phyloP scores from a whole-genome alignment of 2,797 vertebrate genomes.

The Cuculus canorus region DNA sequence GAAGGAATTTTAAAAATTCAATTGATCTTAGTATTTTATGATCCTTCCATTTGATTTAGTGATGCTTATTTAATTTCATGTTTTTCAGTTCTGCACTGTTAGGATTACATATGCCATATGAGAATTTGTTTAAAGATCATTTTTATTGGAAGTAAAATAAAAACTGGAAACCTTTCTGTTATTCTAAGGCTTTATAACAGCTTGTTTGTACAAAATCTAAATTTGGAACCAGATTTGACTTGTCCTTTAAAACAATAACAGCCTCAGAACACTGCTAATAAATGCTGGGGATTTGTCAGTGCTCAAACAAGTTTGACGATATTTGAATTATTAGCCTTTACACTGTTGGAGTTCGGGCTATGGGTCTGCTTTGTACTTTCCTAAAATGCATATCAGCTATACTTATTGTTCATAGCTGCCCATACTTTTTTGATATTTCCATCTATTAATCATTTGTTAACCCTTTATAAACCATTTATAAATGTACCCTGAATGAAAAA shows the following conservation, averaged over 20 bases:
- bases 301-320: neutral
- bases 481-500: constrained; percentile 27
- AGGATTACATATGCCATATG: neutral
- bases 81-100: neutral
- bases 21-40: neutral
- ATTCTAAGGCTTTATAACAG: neutral
- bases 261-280: neutral
- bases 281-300: neutral
- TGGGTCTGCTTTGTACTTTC: neutral
- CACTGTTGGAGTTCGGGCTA: neutral
- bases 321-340: neutral
- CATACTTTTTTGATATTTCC: neutral
- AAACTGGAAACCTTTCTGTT: neutral
- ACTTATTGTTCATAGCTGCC: neutral
- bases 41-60: neutral
- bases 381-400: neutral
- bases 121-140: neutral
- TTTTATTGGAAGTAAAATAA: constrained; percentile 10
- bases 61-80: neutral
- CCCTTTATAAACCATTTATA: constrained; percentile 62
- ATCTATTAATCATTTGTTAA: constrained; percentile 52
- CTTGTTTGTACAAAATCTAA: constrained; percentile 5
- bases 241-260: neutral
- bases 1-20: neutral
- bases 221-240: neutral